These are phyloP conservation scores for Drosophila lacicola DNA, from an alignment of 2,888 invertebrate species.

Conservation along the genomic window DNA sequence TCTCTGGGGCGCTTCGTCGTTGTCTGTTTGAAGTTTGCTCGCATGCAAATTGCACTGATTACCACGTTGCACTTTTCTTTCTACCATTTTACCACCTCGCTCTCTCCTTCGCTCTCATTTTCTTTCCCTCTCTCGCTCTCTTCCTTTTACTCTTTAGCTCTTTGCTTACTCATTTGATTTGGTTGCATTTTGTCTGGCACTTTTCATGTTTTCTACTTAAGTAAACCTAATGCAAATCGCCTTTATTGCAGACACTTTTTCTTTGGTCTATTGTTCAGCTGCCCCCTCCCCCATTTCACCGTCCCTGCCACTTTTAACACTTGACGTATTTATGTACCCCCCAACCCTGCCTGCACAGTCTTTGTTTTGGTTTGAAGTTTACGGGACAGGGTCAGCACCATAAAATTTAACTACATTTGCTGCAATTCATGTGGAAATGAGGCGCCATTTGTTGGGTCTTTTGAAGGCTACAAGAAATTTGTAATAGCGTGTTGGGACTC, in stretches of 20 bases:
- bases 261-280: conserved; percentile 43
- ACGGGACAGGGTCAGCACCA: conserved; percentile 63
- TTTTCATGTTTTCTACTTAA: conserved; percentile 57
- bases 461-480: conserved; percentile 35
- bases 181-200: conserved; percentile 56
- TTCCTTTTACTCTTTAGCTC: conserved; percentile 14
- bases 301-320: conserved; percentile 27
- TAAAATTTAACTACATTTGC: conserved; percentile 69
- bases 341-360: neutral
- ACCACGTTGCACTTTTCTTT: conserved; percentile 69
- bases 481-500: conserved; percentile 33
- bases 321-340: conserved; percentile 64
- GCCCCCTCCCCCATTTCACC: neutral
- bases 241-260: conserved; percentile 64
- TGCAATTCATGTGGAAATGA: conserved; percentile 63
- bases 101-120: neutral
- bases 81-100: neutral
- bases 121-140: neutral
- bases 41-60: conserved; percentile 80
- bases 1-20: conserved; percentile 21
- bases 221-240: conserved; percentile 71
- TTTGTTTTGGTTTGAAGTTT: conserved; percentile 29
- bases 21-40: conserved; percentile 72
- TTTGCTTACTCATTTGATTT: conserved; percentile 77
- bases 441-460: conserved; percentile 60